A percentile compares a stretch with the other conserved stretches of the same genome.
These are phyloP conservation scores for Pachycephala philippinensis DNA, from an alignment of 2,113 vertebrate species.

Conservation along the genomic window DNA sequence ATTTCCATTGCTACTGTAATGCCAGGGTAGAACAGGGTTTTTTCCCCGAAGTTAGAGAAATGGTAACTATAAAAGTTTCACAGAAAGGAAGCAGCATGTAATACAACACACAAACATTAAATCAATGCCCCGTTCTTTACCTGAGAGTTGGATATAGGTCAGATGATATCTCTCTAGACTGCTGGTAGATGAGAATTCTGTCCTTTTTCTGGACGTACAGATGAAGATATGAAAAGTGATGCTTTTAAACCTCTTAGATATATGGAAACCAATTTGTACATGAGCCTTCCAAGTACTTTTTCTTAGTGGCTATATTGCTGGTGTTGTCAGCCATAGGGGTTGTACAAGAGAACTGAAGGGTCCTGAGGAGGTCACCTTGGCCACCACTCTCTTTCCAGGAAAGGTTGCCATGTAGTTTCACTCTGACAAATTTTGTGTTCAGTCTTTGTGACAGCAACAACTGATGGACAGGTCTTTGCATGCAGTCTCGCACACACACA, in stretches of 20 bases:
- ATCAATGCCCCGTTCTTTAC: fast-evolving
- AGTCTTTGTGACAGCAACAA: background rate
- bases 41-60: background rate
- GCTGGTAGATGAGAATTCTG: background rate
- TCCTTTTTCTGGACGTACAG: background rate
- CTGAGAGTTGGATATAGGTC: background rate
- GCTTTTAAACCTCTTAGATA: background rate
- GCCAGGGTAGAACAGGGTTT: fast-evolving
- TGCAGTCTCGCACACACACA: fast-evolving
- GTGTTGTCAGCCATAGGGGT: background rate
- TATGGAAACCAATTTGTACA: background rate
- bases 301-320: too few species aligned
- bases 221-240: background rate
- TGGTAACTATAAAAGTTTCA: background rate
- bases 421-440: background rate
- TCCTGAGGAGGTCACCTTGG: background rate
- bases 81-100: background rate
- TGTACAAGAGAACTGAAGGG: background rate
- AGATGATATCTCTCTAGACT: background rate
- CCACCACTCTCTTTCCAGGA: background rate
- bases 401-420: background rate
- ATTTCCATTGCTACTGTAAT: background rate
- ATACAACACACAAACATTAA: background rate
- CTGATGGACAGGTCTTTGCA: fast-evolving
- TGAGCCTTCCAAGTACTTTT: background rate